phyloP scores from a whole-genome alignment of 2,113 vertebrate species.

The Puffinus mauretanicus region DNA sequence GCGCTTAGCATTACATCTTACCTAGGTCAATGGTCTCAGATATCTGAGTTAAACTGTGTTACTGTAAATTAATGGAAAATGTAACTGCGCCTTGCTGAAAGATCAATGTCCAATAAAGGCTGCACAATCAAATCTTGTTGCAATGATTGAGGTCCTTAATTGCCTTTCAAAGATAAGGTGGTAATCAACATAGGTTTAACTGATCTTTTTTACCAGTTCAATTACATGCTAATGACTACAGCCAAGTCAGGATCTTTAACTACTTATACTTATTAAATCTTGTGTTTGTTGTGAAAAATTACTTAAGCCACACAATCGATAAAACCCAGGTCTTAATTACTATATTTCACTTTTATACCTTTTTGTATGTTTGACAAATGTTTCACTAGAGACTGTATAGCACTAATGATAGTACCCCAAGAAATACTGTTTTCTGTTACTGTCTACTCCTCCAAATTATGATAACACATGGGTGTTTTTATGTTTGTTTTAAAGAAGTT shows the following conservation, averaged over 20 bases:
- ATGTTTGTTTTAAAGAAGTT: neutral
- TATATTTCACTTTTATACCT: slow-evolving; percentile 76
- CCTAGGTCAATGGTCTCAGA: slow-evolving; percentile 80
- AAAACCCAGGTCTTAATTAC: slow-evolving; percentile 77
- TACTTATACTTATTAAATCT: slow-evolving; percentile 92
- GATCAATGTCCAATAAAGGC: slow-evolving; percentile 90
- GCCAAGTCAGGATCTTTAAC: slow-evolving; percentile 94
- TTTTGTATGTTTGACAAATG: slow-evolving; percentile 70
- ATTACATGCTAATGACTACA: slow-evolving; percentile 88
- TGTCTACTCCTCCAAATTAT: neutral
- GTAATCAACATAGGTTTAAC: slow-evolving; percentile 90
- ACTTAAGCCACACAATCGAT: slow-evolving; percentile 77
- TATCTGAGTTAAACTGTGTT: slow-evolving; percentile 80
- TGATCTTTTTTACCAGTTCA: slow-evolving; percentile 87
- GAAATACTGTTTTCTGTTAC: neutral
- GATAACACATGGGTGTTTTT: neutral
- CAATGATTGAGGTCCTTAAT: slow-evolving; percentile 89
- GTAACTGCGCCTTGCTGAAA: slow-evolving; percentile 79
- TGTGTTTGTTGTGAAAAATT: slow-evolving; percentile 87
- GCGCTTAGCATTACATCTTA: slow-evolving; percentile 78
- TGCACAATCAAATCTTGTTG: slow-evolving; percentile 81
- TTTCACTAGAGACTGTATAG: slow-evolving; percentile 9
- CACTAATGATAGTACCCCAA: slow-evolving; percentile 8
- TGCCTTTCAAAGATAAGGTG: slow-evolving; percentile 88
- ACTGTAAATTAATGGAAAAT: slow-evolving; percentile 88